These are phyloP conservation scores for Seladonia tumulorum DNA, from an alignment of 2,888 invertebrate genomes.

Conservation along the genomic window DNA sequence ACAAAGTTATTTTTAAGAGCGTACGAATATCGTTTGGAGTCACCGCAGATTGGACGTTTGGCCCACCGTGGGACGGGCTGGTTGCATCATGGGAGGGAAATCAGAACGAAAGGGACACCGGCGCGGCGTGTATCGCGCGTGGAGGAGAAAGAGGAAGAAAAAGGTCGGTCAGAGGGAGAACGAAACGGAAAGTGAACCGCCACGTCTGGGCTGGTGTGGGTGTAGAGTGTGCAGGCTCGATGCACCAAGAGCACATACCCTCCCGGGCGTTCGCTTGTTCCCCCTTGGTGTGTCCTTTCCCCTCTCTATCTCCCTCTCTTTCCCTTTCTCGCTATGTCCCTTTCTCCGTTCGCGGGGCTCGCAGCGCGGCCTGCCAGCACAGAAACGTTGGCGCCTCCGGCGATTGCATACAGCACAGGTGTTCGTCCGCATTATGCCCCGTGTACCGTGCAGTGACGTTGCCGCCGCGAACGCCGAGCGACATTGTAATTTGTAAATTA, in stretches of 20 bases:
- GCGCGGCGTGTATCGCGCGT: conserved; percentile 6
- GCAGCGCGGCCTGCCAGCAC: conserved; percentile 20
- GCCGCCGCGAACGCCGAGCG: conserved; percentile 71
- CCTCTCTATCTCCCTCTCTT: neutral
- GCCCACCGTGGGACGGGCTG: neutral
- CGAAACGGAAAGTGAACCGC: conserved; percentile 63
- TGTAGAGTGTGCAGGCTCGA: conserved; percentile 41
- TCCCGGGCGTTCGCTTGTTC: conserved; percentile 22
- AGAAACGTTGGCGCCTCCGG: conserved; percentile 73
- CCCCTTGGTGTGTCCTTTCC: conserved; percentile 10
- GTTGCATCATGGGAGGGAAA: neutral
- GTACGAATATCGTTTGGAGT: no score
- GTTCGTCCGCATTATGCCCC: conserved; percentile 75
- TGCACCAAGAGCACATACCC: conserved; percentile 38
- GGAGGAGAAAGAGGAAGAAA: conserved; percentile 32
- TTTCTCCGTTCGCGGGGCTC: conserved; percentile 29
- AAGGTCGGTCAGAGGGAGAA: conserved; percentile 49
- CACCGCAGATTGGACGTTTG: no score
- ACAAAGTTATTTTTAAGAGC: no score
- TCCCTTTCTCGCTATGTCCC: conserved; percentile 19
- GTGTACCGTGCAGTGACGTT: conserved; percentile 56
- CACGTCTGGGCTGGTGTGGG: conserved; percentile 51
- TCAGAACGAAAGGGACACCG: conserved; percentile 18
- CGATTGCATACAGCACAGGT: conserved; percentile 75
- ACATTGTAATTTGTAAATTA: conserved; percentile 79